Conservation (phyloP, 2,113 vertebrate genomes). For the Tachysurus vachellii region DNA sequence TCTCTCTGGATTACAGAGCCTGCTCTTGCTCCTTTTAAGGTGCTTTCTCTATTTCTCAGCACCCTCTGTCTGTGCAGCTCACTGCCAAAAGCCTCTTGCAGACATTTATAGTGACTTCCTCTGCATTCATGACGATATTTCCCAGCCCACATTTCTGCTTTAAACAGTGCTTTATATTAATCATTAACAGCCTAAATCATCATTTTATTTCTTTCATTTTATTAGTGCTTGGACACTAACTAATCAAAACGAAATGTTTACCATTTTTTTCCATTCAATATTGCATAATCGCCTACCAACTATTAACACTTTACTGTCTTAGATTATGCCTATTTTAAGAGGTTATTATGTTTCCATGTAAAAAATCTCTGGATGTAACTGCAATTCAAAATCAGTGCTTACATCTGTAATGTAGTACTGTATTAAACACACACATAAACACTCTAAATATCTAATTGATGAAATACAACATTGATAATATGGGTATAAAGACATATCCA, state of each 20-base stretch:
- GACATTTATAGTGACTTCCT: conserved; percentile 38
- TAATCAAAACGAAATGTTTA: too few species aligned
- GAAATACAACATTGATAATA: not conserved
- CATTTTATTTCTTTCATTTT: too few species aligned
- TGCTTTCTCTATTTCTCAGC: conserved; percentile 46
- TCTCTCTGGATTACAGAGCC: conserved; percentile 44
- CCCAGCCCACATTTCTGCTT: conserved; percentile 36
- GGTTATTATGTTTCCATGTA: not conserved
- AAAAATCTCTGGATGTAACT: not conserved
- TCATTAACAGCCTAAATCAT: too few species aligned
- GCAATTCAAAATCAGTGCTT: not conserved
- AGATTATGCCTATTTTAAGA: not conserved
- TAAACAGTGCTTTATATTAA: not conserved
- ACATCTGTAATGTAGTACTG: not conserved
- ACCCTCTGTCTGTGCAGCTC: conserved; percentile 29
- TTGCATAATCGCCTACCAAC: not conserved
- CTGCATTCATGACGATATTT: conserved; percentile 38
- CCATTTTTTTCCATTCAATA: not conserved
- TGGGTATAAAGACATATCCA: not conserved
- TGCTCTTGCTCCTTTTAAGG: conserved; percentile 58
- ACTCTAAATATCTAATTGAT: not conserved
- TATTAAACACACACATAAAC: not conserved
- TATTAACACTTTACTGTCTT: not conserved
- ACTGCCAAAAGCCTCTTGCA: conserved; percentile 45
- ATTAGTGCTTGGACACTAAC: too few species aligned